Percentiles rank a stretch among this genome's conserved stretches.
Conservation (phyloP, 2,888 invertebrate genomes). For the Venustoraphidia nigricollis region DNA sequence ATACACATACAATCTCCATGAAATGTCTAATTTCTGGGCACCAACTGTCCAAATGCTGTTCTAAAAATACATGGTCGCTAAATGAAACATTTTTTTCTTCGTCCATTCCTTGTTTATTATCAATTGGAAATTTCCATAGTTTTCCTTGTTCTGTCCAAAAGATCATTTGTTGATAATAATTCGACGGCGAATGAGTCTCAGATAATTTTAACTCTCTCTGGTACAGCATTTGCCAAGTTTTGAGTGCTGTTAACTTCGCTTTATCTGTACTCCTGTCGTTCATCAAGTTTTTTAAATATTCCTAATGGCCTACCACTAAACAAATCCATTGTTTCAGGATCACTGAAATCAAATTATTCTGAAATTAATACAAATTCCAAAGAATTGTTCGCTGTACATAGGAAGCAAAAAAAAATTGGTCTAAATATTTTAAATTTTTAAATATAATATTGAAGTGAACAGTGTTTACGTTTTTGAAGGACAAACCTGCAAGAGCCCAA, state of each 20-base stretch:
- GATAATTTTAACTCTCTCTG: conserved; percentile 50
- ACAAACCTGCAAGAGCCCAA: too few relatives aligned
- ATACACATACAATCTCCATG: conserved; percentile 87
- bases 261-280: conserved; percentile 20
- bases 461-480: too few relatives aligned
- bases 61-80: conserved; percentile 88
- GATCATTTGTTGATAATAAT: conserved; percentile 87
- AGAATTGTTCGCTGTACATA: too few relatives aligned
- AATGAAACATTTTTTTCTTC: conserved; percentile 59
- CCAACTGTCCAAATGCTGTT: conserved; percentile 70
- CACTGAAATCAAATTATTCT: conserved; percentile 10
- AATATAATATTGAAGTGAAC: too few relatives aligned
- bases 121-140: conserved; percentile 91
- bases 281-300: conserved; percentile 36
- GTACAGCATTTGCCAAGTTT: conserved; percentile 53
- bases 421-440: too few relatives aligned
- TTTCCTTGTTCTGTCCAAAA: conserved; percentile 89
- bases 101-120: conserved; percentile 84
- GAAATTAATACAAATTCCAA: too few relatives aligned
- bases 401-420: too few relatives aligned
- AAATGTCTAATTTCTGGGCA: conserved; percentile 87
- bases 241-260: conserved; percentile 20
- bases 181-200: conserved; percentile 59
- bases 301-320: conserved; percentile 45
- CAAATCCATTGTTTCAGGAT: conserved; percentile 37